Conservation (phyloP, 2,888 invertebrate species). For the Sicus ferrugineus region DNA sequence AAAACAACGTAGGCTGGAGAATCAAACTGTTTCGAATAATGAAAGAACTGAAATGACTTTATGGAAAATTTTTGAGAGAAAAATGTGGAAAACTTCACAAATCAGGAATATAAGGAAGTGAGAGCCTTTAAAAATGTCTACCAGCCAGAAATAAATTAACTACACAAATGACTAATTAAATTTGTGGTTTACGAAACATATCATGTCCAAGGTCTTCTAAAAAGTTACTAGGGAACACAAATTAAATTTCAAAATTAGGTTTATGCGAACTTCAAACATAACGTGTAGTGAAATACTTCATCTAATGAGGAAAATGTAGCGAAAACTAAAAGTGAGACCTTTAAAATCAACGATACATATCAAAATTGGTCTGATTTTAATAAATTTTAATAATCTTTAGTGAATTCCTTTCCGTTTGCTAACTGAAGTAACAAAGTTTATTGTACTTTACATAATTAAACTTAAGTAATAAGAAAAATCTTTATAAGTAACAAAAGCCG, state of each 20-base stretch:
- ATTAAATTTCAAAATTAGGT: background rate
- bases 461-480: no score
- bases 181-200: no score
- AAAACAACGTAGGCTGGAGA: no score
- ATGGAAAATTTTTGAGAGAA: no score
- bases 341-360: conserved; percentile 24
- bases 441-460: background rate
- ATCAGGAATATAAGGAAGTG: no score
- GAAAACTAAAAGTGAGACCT: background rate
- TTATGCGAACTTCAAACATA: background rate
- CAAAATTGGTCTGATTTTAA: conserved; percentile 28
- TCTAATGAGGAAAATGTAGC: background rate
- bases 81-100: no score
- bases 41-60: no score
- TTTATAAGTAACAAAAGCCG: background rate
- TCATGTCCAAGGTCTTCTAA: no score
- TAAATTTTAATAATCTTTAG: background rate
- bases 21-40: no score
- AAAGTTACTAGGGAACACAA: no score
- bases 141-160: background rate
- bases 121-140: no score
- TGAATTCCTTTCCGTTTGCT: background rate
- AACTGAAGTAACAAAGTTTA: background rate
- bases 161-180: no score
- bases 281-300: background rate